A percentile compares a stretch with the other conserved stretches of the same genome.
phyloP scores from a whole-genome alignment of 2,888 invertebrate species.

The Elmis aenea region DNA sequence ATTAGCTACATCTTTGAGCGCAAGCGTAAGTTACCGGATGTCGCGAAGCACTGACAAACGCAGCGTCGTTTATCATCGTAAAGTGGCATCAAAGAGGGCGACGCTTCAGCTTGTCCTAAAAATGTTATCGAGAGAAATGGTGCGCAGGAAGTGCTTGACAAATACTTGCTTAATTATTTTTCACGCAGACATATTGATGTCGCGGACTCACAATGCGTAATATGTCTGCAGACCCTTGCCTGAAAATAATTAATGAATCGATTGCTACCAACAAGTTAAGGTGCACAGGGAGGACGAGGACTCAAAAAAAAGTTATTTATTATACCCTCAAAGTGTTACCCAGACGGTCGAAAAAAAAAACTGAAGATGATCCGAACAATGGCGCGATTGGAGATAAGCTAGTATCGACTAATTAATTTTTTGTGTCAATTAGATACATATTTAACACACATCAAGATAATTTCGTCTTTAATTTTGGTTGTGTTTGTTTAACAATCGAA shows the following conservation, averaged over 20 bases:
- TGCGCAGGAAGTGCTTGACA: constrained; percentile 45
- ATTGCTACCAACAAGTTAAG: too few species aligned
- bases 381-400: too few species aligned
- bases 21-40: constrained; percentile 37
- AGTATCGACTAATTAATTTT: too few species aligned
- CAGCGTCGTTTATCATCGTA: constrained; percentile 43
- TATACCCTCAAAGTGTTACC: too few species aligned
- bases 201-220: constrained; percentile 25
- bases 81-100: constrained; percentile 44
- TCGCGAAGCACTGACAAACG: constrained; percentile 43
- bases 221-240: constrained; percentile 19
- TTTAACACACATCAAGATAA: too few species aligned
- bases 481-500: too few species aligned
- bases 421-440: too few species aligned
- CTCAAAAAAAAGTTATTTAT: too few species aligned
- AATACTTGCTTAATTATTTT: constrained; percentile 48
- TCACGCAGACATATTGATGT: constrained; percentile 43
- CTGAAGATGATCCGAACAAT: too few species aligned
- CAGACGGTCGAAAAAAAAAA: too few species aligned
- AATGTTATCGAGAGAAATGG: constrained; percentile 44
- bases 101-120: constrained; percentile 41
- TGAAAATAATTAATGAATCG: constrained; percentile 38
- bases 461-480: too few species aligned
- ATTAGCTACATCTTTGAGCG: constrained; percentile 26
- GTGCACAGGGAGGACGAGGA: too few species aligned